Evolutionary conservation across 2,888 invertebrate species (phyloP), one percentile per base, ranked within the genome.

Genomic region (Andrena chrysosceles): DNA sequence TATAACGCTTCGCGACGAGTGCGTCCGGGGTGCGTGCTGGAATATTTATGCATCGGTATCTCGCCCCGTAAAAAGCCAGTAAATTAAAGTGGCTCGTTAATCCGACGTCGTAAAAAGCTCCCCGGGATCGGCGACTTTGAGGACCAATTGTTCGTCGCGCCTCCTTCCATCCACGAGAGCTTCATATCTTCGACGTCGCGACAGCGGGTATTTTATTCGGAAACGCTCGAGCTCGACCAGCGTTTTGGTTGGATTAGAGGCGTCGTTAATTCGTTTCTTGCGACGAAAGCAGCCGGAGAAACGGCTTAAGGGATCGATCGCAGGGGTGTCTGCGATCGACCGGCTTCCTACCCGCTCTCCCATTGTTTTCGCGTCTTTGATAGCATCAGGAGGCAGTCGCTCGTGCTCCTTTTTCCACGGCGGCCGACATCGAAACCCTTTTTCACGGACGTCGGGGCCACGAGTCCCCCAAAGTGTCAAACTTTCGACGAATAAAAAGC

Each of bases 31-130:
- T 72, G 69, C 63, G 80, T 63, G 76, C 49, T 70, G 31, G 73
- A 74, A 83, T 77, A 80, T 77, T 77, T 79, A 70, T 71, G 33
- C 64, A 23, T 35, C 29, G 31, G 56, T 29, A 59, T 74, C 62
- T 16, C 66, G 54, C 10, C 29, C 8, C 49, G 49, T 59, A 29
- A 59, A 71, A 72, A 66, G 23, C 29, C 64, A 70, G 77, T 77
- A 75, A 88, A 86, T 87, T 86, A 85, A 63, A 74, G 72, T 26
- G 62, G 64, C 75, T 83, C 82, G 85, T 87, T 88, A 81, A 81
- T 82, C 78, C 64, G 69, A 29, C 54, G 59, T 68, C 64, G 60
- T 69, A 72, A 69, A 69, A 64, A 73, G 23, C 29, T 5, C 29
- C 35, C 16, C 20, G 49, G 42, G 62, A 68, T 35, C n/a, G 35